Base-by-base conservation (phyloP, 2,113 vertebrate species). In the Cebus imitator region DNA sequence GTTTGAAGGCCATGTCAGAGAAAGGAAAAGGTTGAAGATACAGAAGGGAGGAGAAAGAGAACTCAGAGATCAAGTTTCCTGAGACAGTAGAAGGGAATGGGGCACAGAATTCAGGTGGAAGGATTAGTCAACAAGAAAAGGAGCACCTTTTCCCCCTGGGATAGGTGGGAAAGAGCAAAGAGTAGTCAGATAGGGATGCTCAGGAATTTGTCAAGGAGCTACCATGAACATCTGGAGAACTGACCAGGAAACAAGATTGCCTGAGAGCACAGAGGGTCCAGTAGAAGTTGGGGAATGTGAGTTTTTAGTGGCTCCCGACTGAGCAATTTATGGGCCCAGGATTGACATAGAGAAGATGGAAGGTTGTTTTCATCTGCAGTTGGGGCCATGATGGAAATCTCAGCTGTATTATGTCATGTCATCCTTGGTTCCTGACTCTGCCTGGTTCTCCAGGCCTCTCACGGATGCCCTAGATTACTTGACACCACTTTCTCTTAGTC, bases 401-500 rank as follows among this genome's bases (percentile, higher is more conserved):
- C 81, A 78, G 52, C 64, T 90, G 58, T 86, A 64, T 87, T 76
- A 45, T 70, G 64, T 93, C 18, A 52, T 72, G 32, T 40, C 68
- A 79, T 10, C 16, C 40, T 72, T 83, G 52, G 16, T 83, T 96
- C 35, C 40, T 93, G 70, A 80, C 17, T 35, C 50, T 14, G 9
- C 11, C 70, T 95, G 57, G 43, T 55, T 96, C 72, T 91, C 27
- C 82, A 95, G 90, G 40, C 58, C 17, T 81, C 32, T 95, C 78
- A 91, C 64, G 21, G 83, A 93, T 66, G 20, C 30, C 10, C 4
- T 45, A 57, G n/a, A 72, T 91, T 61, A 88, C 3, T 30, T 57
- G 32, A 88, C 21, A 70, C 30, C 25, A 32, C 78, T 86, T 92
- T 92, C 85, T 95, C 12, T 93, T 88, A 97, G 52, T 72, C 55